Evolutionary conservation across 2,113 vertebrate genomes (phyloP).

Genomic region (Pseudopodoces humilis): DNA sequence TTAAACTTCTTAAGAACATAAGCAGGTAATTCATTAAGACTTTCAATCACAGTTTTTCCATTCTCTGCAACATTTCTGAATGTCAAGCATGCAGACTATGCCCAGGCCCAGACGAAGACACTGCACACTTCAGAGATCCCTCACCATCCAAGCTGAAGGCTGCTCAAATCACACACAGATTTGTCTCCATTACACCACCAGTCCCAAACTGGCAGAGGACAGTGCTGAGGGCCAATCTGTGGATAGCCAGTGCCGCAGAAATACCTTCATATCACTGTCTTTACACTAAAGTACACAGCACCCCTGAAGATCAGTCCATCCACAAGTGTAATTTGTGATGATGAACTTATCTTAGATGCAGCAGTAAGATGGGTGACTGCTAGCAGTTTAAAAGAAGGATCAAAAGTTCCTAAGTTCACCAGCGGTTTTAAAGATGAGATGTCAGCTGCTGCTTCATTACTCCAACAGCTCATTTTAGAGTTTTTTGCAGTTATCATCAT

Average conservation of each 20-base stretch:
- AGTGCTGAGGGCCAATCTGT: background rate
- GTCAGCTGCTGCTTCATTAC: background rate
- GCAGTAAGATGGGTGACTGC: background rate
- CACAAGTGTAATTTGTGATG: background rate
- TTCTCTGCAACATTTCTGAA: slow-evolving; percentile 6
- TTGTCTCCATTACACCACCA: background rate
- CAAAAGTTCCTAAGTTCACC: background rate
- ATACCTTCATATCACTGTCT: background rate
- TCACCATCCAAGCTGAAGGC: background rate
- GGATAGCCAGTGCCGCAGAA: background rate
- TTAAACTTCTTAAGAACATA: background rate
- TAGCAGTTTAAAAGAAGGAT: background rate
- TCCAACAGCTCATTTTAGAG: background rate
- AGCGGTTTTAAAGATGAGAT: background rate
- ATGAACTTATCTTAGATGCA: background rate
- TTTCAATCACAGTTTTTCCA: slow-evolving; percentile 10
- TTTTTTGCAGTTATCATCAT: background rate
- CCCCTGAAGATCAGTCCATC: background rate
- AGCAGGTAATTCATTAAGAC: slow-evolving; percentile 25
- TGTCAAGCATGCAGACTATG: background rate
- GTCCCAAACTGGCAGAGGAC: background rate
- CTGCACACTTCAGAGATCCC: background rate
- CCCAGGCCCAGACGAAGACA: background rate
- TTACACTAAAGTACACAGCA: background rate
- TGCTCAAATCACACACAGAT: accelerated